Conservation (phyloP, 2,113 vertebrate genomes). For the Lontra canadensis region DNA sequence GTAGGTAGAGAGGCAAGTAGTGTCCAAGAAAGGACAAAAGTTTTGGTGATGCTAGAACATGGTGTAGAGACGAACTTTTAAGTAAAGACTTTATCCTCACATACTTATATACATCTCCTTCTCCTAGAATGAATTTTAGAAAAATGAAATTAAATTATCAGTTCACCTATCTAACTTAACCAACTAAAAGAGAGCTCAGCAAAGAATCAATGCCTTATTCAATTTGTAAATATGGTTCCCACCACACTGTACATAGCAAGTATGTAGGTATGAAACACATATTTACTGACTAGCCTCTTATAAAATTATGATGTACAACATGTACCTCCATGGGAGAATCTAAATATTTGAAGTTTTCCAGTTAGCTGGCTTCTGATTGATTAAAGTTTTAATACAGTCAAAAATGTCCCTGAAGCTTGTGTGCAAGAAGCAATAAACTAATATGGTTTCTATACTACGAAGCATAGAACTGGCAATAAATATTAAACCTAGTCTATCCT, state of each 20-base stretch:
- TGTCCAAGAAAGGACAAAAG: background rate
- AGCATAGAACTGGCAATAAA: slow-evolving; percentile 47
- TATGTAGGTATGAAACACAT: background rate
- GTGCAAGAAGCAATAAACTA: slow-evolving; percentile 32
- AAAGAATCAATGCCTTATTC: background rate
- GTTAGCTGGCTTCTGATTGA: slow-evolving; percentile 27
- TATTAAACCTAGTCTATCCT: background rate
- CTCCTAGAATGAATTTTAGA: background rate
- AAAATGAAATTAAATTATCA: background rate
- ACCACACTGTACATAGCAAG: background rate
- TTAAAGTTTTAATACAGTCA: slow-evolving; percentile 25
- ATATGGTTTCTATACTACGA: slow-evolving; percentile 39
- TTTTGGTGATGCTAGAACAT: background rate
- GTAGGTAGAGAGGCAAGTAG: background rate
- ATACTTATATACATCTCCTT: background rate
- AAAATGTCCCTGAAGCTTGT: background rate
- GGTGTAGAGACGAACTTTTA: background rate
- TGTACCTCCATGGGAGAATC: background rate
- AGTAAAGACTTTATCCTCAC: background rate
- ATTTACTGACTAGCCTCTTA: background rate
- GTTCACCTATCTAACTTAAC: background rate
- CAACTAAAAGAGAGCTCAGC: background rate
- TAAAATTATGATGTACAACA: slow-evolving; percentile 47
- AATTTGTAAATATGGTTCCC: background rate
- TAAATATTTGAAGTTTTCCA: slow-evolving; percentile 49